Conservation (phyloP, 2,797 vertebrate genomes). For the Bradypodion pumilum region DNA sequence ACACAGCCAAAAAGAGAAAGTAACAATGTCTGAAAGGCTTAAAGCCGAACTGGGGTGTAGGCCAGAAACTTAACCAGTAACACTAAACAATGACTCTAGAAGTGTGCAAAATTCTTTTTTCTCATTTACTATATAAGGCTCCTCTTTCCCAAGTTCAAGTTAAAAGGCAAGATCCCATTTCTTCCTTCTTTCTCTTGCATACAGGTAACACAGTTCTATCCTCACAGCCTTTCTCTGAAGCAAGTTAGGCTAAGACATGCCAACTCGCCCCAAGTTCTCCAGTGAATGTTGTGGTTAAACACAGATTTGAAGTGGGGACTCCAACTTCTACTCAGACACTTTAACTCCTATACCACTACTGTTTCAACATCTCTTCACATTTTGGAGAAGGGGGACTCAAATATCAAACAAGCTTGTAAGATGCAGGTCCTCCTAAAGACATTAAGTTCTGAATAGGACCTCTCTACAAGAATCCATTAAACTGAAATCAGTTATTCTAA, state of each 20-base stretch:
- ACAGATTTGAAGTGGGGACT: neutral
- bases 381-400: neutral
- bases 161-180: neutral
- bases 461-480: neutral
- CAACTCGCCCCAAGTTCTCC: neutral
- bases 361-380: neutral
- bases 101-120: neutral
- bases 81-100: neutral
- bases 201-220: neutral
- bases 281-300: neutral
- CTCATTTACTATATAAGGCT: neutral
- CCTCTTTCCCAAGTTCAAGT: neutral
- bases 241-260: neutral
- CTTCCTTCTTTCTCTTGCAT: neutral
- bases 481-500: neutral
- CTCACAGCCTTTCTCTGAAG: neutral
- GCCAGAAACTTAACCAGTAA: neutral
- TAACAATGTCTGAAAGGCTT: neutral
- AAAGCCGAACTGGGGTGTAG: neutral
- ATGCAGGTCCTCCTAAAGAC: neutral
- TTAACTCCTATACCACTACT: neutral
- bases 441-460: neutral
- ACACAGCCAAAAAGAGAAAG: neutral
- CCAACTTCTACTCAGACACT: neutral
- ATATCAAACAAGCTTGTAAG: neutral